Evolutionary conservation across 2,888 invertebrate genomes (phyloP), one percentile per base, ranked within the genome.

Genomic region (Diadegma fenestrale): DNA sequence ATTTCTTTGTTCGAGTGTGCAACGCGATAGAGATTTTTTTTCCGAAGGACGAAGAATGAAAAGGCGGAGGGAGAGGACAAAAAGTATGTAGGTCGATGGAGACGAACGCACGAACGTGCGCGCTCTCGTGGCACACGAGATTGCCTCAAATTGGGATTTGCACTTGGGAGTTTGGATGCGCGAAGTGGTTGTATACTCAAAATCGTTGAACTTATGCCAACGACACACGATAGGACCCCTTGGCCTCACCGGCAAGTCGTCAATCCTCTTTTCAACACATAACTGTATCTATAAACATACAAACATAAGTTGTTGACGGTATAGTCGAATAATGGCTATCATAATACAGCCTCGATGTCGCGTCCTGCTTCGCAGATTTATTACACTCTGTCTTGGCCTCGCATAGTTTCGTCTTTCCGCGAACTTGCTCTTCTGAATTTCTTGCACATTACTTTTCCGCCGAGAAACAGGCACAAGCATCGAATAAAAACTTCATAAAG

Each of bases 141-240:
- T 76, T 48, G 76, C 64, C 58, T 30, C 45, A 37, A 76, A 48
- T 76, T 43, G 45, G 33, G 45, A 14, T 48, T 76, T 76, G 37
- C 26, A 43, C 26, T 48, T 68, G 33, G n/a, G n/a, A 8, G 37
- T 43, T 14, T 41, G 37, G 48, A n/a, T n/a, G 66, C 75, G 84
- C 54, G 73, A 80, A 87, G 78, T 85, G 68, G 73, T 78, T 63
- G 72, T 82, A 82, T 58, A 86, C 76, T 85, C 76, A 85, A 83
- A 80, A 79, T 82, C 86, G 75, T 88, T 90, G 89, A 89, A 88
- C 87, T 84, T 81, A 87, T 88, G 90, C 90, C 90, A 90, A 88
- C 82, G 86, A 79, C 84, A 79, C 84, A 87, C 86, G 87, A 88
- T 88, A 64, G 81, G 64, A 66, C 66, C 61, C 43, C 26, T 22